Evolutionary conservation across 2,797 vertebrate species (phyloP).

Genomic region (Cyclopterus lumpus): DNA sequence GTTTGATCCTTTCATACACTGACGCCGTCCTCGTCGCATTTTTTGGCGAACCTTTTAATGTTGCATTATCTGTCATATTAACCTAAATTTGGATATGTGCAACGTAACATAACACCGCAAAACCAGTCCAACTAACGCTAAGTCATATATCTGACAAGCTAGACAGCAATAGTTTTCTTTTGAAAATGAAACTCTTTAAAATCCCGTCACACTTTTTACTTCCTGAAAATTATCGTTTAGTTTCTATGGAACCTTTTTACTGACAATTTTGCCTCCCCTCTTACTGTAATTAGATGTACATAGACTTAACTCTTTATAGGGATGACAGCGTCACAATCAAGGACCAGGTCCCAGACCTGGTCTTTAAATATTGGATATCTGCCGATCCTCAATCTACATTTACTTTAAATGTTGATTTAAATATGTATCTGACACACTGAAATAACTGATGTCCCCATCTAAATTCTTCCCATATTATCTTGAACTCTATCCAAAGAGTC

Average conservation of each 20-base stretch:
- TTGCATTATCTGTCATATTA: not conserved
- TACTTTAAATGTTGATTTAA: not conserved
- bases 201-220: too few species aligned
- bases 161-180: not conserved
- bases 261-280: not conserved
- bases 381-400: not conserved
- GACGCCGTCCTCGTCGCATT: accelerated
- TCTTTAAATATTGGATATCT: not conserved
- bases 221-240: not conserved
- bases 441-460: not conserved
- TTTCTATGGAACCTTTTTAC: not conserved
- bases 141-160: not conserved
- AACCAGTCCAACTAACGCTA: not conserved
- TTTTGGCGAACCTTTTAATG: not conserved
- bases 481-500: not conserved
- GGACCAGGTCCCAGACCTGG: not conserved
- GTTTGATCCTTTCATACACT: not conserved
- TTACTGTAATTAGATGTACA: not conserved
- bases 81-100: not conserved
- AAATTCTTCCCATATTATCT: not conserved
- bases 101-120: not conserved
- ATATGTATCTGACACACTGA: not conserved
- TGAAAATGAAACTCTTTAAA: not conserved
- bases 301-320: not conserved
- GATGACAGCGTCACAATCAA: not conserved